Conservation (phyloP, 2,797 vertebrate species). For the Synanceia verrucosa region DNA sequence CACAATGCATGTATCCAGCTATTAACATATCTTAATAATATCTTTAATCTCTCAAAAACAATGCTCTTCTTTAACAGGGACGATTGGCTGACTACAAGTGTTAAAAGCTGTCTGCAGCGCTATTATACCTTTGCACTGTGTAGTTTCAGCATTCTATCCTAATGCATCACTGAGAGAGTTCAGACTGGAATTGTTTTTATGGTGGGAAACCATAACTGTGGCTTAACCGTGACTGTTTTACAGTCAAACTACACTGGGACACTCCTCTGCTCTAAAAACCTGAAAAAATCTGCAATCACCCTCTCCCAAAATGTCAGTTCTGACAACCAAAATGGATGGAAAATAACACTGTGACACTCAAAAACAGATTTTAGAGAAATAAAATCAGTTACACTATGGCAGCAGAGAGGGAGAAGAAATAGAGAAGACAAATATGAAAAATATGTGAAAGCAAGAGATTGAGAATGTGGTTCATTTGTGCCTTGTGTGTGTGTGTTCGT, state of each 20-base stretch:
- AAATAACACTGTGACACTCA: conserved; percentile 9
- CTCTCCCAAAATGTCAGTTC: conserved; percentile 14
- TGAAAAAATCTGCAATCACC: conserved; percentile 40
- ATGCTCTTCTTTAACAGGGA: background rate
- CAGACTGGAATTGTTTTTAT: background rate
- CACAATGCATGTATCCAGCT: conserved; percentile 42
- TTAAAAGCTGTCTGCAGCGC: background rate
- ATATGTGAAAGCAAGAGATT: conserved; percentile 28
- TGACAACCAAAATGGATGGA: conserved; percentile 15
- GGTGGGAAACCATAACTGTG: conserved; percentile 27
- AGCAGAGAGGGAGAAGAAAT: background rate
- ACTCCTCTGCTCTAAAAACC: conserved; percentile 22
- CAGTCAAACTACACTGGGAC: conserved; percentile 37
- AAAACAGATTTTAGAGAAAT: conserved; percentile 2
- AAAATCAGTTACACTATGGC: no score
- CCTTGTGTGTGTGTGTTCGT: conserved; percentile 45
- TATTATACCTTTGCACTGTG: conserved; percentile 4
- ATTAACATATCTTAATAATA: conserved; percentile 36
- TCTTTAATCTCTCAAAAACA: conserved; percentile 40
- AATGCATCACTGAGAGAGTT: background rate
- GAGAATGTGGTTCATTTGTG: conserved; percentile 34
- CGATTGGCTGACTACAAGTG: background rate
- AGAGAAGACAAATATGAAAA: background rate
- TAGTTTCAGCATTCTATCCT: background rate
- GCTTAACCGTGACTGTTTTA: conserved; percentile 35